Conservation (phyloP, 1,140 invertebrate genomes). For the Parapsyche elsis region DNA sequence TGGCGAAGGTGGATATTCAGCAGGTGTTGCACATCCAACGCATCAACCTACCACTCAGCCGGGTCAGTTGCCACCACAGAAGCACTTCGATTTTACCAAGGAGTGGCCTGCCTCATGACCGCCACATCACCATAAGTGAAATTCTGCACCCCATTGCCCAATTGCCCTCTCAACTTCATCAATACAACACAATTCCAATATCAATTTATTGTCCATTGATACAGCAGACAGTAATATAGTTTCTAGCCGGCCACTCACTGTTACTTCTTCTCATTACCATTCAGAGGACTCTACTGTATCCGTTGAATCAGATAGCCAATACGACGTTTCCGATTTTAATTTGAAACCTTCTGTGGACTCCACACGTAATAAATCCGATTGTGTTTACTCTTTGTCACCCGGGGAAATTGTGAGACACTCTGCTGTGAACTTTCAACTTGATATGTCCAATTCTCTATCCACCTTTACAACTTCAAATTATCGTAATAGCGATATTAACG, state of each 20-base stretch:
- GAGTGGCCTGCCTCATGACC: slow-evolving; percentile 66
- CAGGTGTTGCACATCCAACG: slow-evolving; percentile 62
- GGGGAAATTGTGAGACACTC: not conserved
- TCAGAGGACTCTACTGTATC: slow-evolving; percentile 27
- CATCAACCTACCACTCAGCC: slow-evolving; percentile 64
- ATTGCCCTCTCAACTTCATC: slow-evolving; percentile 39
- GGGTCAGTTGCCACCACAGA: slow-evolving; percentile 57
- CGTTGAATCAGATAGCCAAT: slow-evolving; percentile 1
- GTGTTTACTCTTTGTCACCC: not conserved
- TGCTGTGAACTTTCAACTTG: slow-evolving; percentile 16
- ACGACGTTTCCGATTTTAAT: slow-evolving; percentile 4
- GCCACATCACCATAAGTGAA: slow-evolving; percentile 52
- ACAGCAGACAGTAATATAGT: slow-evolving; percentile 24
- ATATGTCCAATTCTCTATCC: not conserved
- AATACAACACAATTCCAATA: slow-evolving; percentile 36
- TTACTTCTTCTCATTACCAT: slow-evolving; percentile 22
- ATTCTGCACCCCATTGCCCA: slow-evolving; percentile 40
- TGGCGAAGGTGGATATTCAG: slow-evolving; percentile 61
- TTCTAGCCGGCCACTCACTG: not conserved
- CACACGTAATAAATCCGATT: slow-evolving; percentile 11
- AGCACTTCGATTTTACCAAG: slow-evolving; percentile 69
- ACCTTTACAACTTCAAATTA: not conserved
- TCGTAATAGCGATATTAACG: not conserved
- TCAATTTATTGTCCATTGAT: slow-evolving; percentile 30
- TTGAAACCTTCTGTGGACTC: not conserved